Conservation (phyloP, 2,888 invertebrate genomes). For the Hermaeophaga mercurialis region DNA sequence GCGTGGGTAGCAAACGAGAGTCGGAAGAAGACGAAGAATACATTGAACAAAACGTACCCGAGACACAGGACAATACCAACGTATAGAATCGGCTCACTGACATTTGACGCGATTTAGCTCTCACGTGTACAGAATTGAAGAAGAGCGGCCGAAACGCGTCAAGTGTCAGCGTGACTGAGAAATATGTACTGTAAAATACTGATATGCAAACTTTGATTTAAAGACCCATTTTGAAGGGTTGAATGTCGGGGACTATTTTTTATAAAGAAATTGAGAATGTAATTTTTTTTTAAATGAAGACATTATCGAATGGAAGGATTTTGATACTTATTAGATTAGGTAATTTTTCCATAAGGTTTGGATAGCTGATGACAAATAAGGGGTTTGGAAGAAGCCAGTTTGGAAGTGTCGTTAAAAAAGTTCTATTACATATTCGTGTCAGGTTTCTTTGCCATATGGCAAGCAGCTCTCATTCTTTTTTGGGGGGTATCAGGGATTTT, state of each 20-base stretch:
- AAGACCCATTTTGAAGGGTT: background rate
- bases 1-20: conserved; percentile 25
- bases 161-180: background rate
- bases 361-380: conserved; percentile 5
- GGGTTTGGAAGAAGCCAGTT: background rate
- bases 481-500: too few species aligned
- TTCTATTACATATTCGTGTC: too few species aligned
- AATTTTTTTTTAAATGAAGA: conserved; percentile 6
- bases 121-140: background rate
- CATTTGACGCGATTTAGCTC: background rate
- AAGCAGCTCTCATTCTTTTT: too few species aligned
- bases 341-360: conserved; percentile 6
- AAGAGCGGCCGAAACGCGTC: background rate
- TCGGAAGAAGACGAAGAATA: conserved; percentile 31
- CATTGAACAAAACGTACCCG: conserved; percentile 21
- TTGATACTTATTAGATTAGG: conserved; percentile 22
- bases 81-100: conserved; percentile 18
- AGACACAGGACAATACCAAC: conserved; percentile 29
- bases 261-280: conserved; percentile 13
- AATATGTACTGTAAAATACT: background rate
- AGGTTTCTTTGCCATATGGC: too few species aligned
- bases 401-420: background rate
- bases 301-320: conserved; percentile 18
- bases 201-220: too few species aligned
- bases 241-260: conserved; percentile 10